Evolutionary conservation across 1,140 invertebrate genomes (phyloP).

Genomic region (Drosophila persimilis): DNA sequence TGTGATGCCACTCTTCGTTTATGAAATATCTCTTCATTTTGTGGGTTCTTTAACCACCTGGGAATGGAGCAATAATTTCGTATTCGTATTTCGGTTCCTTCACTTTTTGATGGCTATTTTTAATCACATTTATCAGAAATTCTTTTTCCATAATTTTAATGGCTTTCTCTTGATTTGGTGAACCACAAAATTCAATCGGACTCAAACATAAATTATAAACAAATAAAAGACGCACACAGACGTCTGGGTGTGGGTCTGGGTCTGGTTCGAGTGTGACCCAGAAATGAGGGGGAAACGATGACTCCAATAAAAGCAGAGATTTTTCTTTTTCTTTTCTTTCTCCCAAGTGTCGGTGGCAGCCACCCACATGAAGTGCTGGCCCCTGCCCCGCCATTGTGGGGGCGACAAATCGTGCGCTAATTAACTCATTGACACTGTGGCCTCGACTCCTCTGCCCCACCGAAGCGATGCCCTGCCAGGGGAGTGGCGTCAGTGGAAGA

Average conservation of each 20-base stretch:
- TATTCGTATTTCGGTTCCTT: slow-evolving; percentile 14
- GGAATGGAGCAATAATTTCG: slow-evolving; percentile 10
- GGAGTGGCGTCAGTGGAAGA: slow-evolving; percentile 70
- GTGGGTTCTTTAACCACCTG: too few relatives aligned
- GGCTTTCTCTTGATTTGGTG: slow-evolving; percentile 61
- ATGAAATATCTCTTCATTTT: too few relatives aligned
- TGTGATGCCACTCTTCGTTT: too few relatives aligned
- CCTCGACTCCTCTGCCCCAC: slow-evolving; percentile 17
- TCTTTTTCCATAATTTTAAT: slow-evolving; percentile 73
- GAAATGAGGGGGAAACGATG: slow-evolving; percentile 51
- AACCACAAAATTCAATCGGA: slow-evolving; percentile 72
- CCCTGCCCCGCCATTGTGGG: slow-evolving; percentile 15
- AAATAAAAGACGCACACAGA: slow-evolving; percentile 15
- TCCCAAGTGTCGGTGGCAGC: slow-evolving; percentile 42
- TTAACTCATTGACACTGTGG: slow-evolving; percentile 81
- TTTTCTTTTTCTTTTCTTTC: slow-evolving; percentile 42
- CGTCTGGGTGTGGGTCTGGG: too few relatives aligned
- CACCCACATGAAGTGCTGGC: slow-evolving; percentile 11
- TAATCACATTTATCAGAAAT: slow-evolving; percentile 22
- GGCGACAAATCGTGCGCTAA: slow-evolving; percentile 76
- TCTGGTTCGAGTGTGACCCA: slow-evolving; percentile 47
- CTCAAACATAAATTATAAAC: slow-evolving; percentile 67
- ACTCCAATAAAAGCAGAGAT: slow-evolving; percentile 71
- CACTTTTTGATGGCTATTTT: slow-evolving; percentile 48
- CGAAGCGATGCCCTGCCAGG: slow-evolving; percentile 6